These are phyloP conservation scores for Natator depressus DNA, from an alignment of 2,113 vertebrate genomes.

Conservation along the genomic window DNA sequence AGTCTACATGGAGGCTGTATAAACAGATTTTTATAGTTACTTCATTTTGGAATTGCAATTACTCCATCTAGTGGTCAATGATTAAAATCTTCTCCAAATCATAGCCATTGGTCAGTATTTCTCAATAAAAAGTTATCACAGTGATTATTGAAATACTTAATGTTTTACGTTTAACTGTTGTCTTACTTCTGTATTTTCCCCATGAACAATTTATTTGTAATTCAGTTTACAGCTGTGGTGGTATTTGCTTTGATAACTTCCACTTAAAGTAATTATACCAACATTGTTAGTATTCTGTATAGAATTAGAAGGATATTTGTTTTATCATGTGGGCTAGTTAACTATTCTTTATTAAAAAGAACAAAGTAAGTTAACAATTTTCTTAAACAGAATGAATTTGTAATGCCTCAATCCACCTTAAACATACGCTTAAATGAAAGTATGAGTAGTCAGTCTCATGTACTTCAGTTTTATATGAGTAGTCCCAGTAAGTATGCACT, in stretches of 20 bases:
- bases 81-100: not conserved
- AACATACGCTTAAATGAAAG: not conserved
- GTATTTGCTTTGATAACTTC: not conserved
- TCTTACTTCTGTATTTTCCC: constrained; percentile 52
- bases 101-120: constrained; percentile 8
- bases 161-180: not conserved
- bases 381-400: too few relatives aligned
- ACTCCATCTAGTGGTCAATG: constrained; percentile 78
- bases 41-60: constrained; percentile 75
- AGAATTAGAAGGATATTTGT: not conserved
- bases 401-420: not conserved
- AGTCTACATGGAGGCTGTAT: constrained; percentile 3
- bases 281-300: not conserved
- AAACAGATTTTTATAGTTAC: not conserved
- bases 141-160: not conserved
- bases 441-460: not conserved
- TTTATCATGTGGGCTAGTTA: not conserved
- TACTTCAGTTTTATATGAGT: not conserved
- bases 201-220: not conserved
- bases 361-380: too few relatives aligned
- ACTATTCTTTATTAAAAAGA: not conserved
- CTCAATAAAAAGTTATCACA: not conserved
- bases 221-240: not conserved
- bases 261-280: not conserved
- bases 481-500: not conserved